Evolutionary conservation across 2,797 vertebrate species (phyloP), one percentile per base, ranked within the genome.

Genomic region (Scarus forsteni): DNA sequence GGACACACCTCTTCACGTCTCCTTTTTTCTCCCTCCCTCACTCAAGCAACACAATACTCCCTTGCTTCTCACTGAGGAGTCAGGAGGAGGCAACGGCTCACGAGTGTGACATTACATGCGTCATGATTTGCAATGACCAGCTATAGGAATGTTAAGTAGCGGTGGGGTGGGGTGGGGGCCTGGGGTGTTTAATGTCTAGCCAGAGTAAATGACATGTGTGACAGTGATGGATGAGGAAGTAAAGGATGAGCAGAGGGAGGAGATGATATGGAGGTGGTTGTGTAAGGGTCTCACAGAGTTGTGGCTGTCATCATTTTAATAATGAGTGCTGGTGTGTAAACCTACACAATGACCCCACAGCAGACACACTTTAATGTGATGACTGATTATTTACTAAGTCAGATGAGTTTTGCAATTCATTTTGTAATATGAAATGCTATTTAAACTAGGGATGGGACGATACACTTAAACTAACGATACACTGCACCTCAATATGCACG

Each of bases 41-140:
- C 66, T 75, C 50, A 36, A 51, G 56, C 45, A 35, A 80, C 75
- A 92, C 89, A 93, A 85, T 92, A 66, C 84, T 80, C 53, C 16
- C 60, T 86, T 94, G 76, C 73, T 54, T 16, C 50, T 36, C 75
- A 15, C 45, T 5, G 14, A 70, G 61, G 67, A 76, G 77, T 70
- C 64, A 60, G 73, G 66, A 59, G 79, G 77, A 73, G 84, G 72
- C 57, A 39, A 51, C 68, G 74, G 84, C 77, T 84, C 77, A 75
- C 75, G 60, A 85, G 88, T 92, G 89, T 90, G 87, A 89, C 88
- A 88, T 92, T 93, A 91, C 90, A 89, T 88, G 79, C 65, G 64
- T 86, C 79, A 69, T 15, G 78, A 80, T 82, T 75, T 67, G 68
- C 65, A 54, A 69, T 87, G 88, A 90, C 83, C 85, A 83, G 84